A percentile compares a stretch with the other conserved stretches of the same genome.
Conservation (phyloP, 2,797 vertebrate species). For the Melanotaenia parkinsoni region DNA sequence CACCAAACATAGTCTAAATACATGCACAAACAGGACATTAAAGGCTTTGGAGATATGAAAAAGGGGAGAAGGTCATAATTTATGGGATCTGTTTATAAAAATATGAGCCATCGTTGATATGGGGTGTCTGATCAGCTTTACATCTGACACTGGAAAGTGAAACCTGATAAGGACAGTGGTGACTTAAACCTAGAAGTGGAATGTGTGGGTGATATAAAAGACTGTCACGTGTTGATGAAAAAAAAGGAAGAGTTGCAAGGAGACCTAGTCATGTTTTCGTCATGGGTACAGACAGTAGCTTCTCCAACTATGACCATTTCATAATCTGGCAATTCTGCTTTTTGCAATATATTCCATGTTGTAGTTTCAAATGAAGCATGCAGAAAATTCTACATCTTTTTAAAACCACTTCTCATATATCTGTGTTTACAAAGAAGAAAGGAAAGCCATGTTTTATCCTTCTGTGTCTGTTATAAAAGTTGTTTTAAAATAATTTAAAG, state of each 20-base stretch:
- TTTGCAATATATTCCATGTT: slow-evolving; percentile 7
- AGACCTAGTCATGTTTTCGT: slow-evolving; percentile 43
- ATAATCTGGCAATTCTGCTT: slow-evolving; percentile 8
- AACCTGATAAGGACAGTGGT: slow-evolving; percentile 75
- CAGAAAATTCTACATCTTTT: background rate
- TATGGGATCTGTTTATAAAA: slow-evolving; percentile 48
- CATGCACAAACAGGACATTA: background rate
- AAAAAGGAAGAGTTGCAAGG: slow-evolving; percentile 41
- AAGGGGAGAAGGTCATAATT: slow-evolving; percentile 16
- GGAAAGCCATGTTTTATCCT: background rate
- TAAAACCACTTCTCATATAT: background rate
- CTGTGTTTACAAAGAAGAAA: background rate
- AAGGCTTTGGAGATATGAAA: background rate
- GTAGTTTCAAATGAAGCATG: background rate
- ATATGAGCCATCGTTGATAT: slow-evolving; percentile 17
- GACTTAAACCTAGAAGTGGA: slow-evolving; percentile 44
- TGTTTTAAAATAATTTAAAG: too few relatives aligned
- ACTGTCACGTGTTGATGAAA: slow-evolving; percentile 29
- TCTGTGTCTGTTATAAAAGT: background rate
- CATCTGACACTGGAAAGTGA: slow-evolving; percentile 60
- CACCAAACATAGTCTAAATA: too few relatives aligned
- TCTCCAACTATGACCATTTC: slow-evolving; percentile 42
- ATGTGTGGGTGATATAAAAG: slow-evolving; percentile 49
- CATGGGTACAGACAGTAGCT: slow-evolving; percentile 29
- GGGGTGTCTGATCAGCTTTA: slow-evolving; percentile 36